phyloP scores from a whole-genome alignment of 2,797 vertebrate species.

The Ibycter americanus region DNA sequence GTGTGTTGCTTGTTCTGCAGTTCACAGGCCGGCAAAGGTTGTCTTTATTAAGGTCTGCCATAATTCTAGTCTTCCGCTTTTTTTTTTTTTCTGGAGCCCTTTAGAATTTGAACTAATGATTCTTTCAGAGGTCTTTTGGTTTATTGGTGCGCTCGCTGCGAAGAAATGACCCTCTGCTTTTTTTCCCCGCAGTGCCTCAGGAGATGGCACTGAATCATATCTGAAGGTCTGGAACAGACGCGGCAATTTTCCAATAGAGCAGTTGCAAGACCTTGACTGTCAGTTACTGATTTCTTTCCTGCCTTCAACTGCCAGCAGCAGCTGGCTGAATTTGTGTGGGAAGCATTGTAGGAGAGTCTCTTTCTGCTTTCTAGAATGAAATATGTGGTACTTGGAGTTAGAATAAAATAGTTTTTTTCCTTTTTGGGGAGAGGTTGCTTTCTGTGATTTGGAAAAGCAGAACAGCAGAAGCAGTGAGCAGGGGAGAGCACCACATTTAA shows the following conservation, averaged over 20 bases:
- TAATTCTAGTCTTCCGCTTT: neutral
- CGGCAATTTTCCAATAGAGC: neutral
- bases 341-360: neutral
- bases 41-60: neutral
- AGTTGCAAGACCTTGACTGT: neutral
- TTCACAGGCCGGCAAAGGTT: neutral
- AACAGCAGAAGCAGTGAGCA: neutral
- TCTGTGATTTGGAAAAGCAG: neutral
- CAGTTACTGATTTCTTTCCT: neutral
- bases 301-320: neutral
- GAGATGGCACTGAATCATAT: neutral
- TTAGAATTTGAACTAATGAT: neutral
- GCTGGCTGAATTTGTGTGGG: neutral
- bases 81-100: neutral
- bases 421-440: neutral
- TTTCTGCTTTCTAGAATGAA: neutral
- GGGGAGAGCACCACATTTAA: fast-evolving
- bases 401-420: neutral
- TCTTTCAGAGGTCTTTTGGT: neutral
- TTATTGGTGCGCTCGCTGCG: fast-evolving
- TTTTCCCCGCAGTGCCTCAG: neutral
- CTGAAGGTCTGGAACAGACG: neutral
- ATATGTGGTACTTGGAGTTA: neutral
- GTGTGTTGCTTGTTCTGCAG: neutral
- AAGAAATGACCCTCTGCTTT: neutral